Base-by-base conservation (phyloP, 2,888 invertebrate genomes). In the Hypomecis punctinalis region DNA sequence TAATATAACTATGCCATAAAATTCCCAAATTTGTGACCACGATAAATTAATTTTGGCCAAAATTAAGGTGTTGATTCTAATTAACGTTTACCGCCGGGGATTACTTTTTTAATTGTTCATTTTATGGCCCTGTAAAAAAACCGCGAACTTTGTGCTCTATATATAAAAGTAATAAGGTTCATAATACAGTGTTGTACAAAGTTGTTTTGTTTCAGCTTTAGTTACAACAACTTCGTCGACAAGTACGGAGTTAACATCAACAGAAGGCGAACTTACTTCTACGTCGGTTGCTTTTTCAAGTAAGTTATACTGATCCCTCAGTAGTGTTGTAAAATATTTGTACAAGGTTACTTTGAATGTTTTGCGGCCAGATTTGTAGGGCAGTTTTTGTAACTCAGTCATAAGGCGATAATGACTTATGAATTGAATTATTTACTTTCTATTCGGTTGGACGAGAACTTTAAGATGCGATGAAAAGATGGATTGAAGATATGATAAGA, bases 181-280 rank as follows among this genome's bases (percentile, higher is more conserved):
- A 23, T 5, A 52, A 37, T 33, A n/a, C 37, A 7, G 5, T 11
- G 39, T 8, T 36, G 5, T 39, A 54, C 5, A 42, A 43, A 40
- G 62, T 67, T 51, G 53, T 42, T 67, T 56, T 71, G 66, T 75
- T 74, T 43, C 68, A 88, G 87, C 86, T 3, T 71, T 87, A 9
- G 84, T 78, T 0, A 84, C 87, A 4, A 85, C 85, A 5, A 77
- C 80, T 5, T 69, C 76, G 1, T 69, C 76, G 5, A 77, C 78
- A 7, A 76, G 75, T 1, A 67, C 70, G n/a, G 69, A 70, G 52
- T 45, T 52, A 13, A 70, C 73, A 11, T 72, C 73, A 8, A 70
- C 69, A 6, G 71, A 66, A 47, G 54, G 48, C 10, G 72, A 71
- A 61, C 56, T 58, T 33, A 74, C 63, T 42, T 52, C 57, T 55